Base-by-base conservation (phyloP, 92 coral and sea anemone genomes). In the Nematostella vectensis region DNA sequence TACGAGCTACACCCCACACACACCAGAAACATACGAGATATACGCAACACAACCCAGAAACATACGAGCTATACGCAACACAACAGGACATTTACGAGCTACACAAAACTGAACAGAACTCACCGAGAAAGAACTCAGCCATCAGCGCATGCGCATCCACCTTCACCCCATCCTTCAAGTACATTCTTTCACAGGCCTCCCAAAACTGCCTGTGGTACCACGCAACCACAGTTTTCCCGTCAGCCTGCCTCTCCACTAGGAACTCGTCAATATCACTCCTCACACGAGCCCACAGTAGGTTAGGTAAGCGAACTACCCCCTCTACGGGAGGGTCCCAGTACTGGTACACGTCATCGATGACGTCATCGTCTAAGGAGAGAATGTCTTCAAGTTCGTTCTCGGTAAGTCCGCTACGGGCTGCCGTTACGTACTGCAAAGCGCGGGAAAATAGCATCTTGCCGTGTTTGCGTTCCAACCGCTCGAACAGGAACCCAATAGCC, bases 201-300 rank as follows among this genome's bases (percentile, higher is more conserved):
- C 94, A 85, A 51, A 85, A 85, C 74, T 85, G 94, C 10, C 94
- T 76, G 62, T 85, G 94, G 52, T 85, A 85, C 94, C 94, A 85
- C 54, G 80, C 59, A 51, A 85, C 78, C 20, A 85, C 82, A 12
- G 94, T 85, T 48, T 85, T 85, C 56, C 72, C 76, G 49, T 85
- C 83, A 1, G 94, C 83, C 45, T 85, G 94, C 2, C 94, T 75
- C 64, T 85, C 94, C 4, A 81, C 76, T 22, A 85, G 63, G 60
- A 85, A 85, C 54, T 85, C 94, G 31, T 80, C 78, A 55, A 85
- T 80, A 48, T 85, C 94, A 31, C 80, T 83, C 22, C 81, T 72
- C 40, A 85, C 65, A 28, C 94, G 87, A 31, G 94, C 88, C 94
- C 94, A 85, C 80, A 85, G 58, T 48, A 85, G 58, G 63, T 75